Conservation (phyloP, 2,797 vertebrate genomes). For the Chaunax sp. region DNA sequence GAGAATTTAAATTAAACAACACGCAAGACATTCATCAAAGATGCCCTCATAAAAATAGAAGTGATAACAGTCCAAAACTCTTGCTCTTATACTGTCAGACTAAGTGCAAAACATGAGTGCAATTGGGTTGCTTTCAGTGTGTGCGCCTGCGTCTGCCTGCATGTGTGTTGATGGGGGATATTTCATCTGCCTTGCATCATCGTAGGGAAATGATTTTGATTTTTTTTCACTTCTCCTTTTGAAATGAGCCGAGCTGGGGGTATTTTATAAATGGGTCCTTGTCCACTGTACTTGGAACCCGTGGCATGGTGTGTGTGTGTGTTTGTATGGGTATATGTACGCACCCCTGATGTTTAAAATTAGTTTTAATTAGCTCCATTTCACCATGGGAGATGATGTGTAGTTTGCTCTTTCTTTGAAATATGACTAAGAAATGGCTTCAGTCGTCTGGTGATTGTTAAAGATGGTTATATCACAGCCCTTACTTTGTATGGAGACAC, state of each 20-base stretch:
- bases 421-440: constrained; percentile 11
- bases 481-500: neutral
- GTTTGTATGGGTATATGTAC: constrained; percentile 6
- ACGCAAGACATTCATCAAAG: constrained; percentile 65
- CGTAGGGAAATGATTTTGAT: constrained; percentile 68
- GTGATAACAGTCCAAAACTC: constrained; percentile 53
- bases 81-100: constrained; percentile 66
- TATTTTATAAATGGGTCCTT: constrained; percentile 71
- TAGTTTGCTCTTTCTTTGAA: constrained; percentile 4
- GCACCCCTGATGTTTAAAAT: constrained; percentile 22
- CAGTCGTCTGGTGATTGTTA: neutral
- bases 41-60: constrained; percentile 67
- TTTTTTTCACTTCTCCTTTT: constrained; percentile 72
- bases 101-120: constrained; percentile 63
- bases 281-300: constrained; percentile 46
- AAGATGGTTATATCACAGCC: neutral
- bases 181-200: constrained; percentile 86
- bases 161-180: constrained; percentile 65
- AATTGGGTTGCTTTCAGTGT: constrained; percentile 67
- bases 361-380: constrained; percentile 30
- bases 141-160: constrained; percentile 6
- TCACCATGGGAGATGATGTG: constrained; percentile 8
- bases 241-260: constrained; percentile 73
- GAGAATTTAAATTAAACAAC: constrained; percentile 49
- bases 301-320: constrained; percentile 36